Conservation (phyloP, 2,113 vertebrate genomes). For the Malurus alboscapulatus region DNA sequence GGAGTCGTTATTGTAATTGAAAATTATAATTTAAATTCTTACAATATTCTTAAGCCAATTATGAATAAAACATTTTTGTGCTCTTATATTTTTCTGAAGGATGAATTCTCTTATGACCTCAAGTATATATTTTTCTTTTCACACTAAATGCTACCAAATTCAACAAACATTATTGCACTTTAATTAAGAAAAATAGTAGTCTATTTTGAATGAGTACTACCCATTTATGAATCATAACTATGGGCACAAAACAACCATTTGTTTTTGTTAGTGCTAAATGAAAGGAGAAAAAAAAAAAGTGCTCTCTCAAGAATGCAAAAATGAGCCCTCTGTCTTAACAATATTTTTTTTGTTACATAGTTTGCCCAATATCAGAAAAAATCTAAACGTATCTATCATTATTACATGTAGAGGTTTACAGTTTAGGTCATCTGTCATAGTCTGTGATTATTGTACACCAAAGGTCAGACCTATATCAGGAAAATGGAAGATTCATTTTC, state of each 20-base stretch:
- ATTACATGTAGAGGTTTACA: background rate
- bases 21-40: background rate
- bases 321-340: background rate
- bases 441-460: constrained; percentile 24
- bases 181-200: constrained; percentile 34
- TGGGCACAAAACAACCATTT: background rate
- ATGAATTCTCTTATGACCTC: background rate
- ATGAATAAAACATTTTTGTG: background rate
- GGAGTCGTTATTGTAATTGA: background rate
- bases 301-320: constrained; percentile 2
- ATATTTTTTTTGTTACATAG: background rate
- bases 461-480: constrained; percentile 36
- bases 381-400: constrained; percentile 31
- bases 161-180: background rate
- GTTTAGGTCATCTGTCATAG: constrained; percentile 19
- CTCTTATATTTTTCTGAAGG: background rate
- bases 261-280: constrained; percentile 23
- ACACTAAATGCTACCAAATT: background rate
- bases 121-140: background rate
- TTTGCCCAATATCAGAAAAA: constrained; percentile 29
- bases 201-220: background rate
- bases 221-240: constrained; percentile 1
- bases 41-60: background rate
- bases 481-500: constrained; percentile 23
- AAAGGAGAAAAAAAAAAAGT: background rate